phyloP scores from a whole-genome alignment of 2,113 vertebrate species.

The Mormoops blainvillei region DNA sequence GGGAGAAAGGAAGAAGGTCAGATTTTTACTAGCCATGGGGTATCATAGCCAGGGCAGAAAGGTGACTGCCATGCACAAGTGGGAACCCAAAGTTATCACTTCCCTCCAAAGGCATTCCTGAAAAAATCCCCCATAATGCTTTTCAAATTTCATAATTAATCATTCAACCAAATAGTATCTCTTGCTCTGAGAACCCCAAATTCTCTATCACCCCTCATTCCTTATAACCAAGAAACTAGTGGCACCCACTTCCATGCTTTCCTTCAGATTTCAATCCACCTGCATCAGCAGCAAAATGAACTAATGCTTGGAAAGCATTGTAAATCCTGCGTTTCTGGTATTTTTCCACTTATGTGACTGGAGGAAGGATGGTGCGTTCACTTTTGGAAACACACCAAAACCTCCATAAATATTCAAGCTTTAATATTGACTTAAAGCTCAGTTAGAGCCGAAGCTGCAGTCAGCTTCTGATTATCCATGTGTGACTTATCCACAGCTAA shows the following conservation, averaged over 20 bases:
- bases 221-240: neutral
- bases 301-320: constrained; percentile 38
- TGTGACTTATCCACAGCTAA: constrained; percentile 71
- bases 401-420: constrained; percentile 71
- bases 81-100: neutral
- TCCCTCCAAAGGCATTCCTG: neutral
- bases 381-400: constrained; percentile 73
- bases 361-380: constrained; percentile 50
- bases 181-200: neutral
- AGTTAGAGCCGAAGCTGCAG: constrained; percentile 60
- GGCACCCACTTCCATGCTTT: neutral
- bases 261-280: constrained; percentile 18
- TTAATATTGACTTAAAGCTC: constrained; percentile 73
- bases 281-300: neutral
- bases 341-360: constrained; percentile 63
- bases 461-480: constrained; percentile 64
- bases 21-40: neutral
- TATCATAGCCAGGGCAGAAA: neutral
- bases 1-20: neutral
- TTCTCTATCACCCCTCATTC: neutral
- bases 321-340: constrained; percentile 56
- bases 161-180: neutral
- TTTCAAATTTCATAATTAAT: constrained; percentile 24
- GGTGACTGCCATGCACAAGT: neutral
- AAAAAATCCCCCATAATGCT: neutral